phyloP scores from a whole-genome alignment of 2,797 vertebrate species.

The Euthynnus affinis region DNA sequence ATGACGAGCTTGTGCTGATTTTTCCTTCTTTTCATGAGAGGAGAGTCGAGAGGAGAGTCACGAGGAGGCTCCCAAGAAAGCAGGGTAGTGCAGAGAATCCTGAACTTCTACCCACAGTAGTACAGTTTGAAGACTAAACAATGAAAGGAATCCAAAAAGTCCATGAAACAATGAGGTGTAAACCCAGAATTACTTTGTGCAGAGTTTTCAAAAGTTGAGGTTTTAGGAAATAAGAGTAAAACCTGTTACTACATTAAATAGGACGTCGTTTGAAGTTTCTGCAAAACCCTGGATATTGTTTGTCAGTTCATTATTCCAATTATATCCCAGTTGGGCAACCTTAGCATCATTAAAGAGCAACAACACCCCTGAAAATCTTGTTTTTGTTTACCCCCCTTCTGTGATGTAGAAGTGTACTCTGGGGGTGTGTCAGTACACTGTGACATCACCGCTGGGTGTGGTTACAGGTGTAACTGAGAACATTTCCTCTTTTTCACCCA shows the following conservation, averaged over 20 bases:
- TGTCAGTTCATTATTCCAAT: too few species aligned
- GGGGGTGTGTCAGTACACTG: too few species aligned
- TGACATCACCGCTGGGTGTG: too few species aligned
- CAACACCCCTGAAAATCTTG: too few species aligned
- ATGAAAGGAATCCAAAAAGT: too few species aligned
- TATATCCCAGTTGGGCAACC: too few species aligned
- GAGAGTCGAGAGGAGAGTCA: slow-evolving; percentile 34
- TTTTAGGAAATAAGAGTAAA: background rate
- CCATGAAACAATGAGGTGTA: background rate
- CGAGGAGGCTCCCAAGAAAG: slow-evolving; percentile 44
- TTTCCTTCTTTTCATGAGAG: slow-evolving; percentile 54
- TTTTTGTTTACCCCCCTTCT: too few species aligned
- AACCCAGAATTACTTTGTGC: background rate
- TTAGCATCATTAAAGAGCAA: too few species aligned
- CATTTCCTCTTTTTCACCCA: too few species aligned
- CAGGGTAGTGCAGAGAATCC: background rate
- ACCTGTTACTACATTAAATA: background rate
- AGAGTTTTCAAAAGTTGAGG: background rate
- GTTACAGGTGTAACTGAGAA: too few species aligned
- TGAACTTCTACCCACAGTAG: background rate
- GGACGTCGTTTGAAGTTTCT: background rate
- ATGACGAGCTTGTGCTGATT: slow-evolving; percentile 41
- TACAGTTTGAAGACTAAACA: background rate
- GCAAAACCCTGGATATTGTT: background rate
- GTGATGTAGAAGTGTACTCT: too few species aligned